Evolutionary conservation across 2,888 invertebrate species (phyloP).

Genomic region (Cotesia congregata): DNA sequence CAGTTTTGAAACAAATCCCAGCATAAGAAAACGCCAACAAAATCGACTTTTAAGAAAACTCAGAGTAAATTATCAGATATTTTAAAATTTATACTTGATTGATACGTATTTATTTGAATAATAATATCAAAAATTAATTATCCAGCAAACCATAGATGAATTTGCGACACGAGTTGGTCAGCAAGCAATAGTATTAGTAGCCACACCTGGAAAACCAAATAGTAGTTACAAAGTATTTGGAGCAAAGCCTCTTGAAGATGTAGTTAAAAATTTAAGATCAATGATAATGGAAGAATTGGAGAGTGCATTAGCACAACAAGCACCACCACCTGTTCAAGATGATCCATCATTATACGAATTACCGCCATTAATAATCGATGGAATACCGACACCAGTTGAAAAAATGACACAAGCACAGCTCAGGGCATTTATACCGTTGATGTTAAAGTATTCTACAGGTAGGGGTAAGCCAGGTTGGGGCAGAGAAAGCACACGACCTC

Average conservation of each 20-base stretch:
- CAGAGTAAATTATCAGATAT: conserved; percentile 73
- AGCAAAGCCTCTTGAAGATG: conserved; percentile 96
- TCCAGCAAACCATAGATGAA: conserved; percentile 93
- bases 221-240: conserved; percentile 97
- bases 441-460: conserved; percentile 97
- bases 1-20: conserved; percentile 97
- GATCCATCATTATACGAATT: conserved; percentile 95
- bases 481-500: conserved; percentile 92
- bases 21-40: conserved; percentile 94
- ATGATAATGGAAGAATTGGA: conserved; percentile 97
- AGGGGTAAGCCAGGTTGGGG: conserved; percentile 99
- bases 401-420: conserved; percentile 99
- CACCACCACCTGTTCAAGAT: conserved; percentile 87
- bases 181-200: conserved; percentile 95
- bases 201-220: conserved; percentile 96
- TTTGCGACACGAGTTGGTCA: conserved; percentile 97
- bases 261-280: conserved; percentile 89
- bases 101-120: not conserved
- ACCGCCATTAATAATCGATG: conserved; percentile 96
- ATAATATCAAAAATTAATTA: conserved; percentile 2
- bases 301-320: conserved; percentile 92
- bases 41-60: conserved; percentile 90
- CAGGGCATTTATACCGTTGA: conserved; percentile 95
- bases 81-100: not conserved
- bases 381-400: conserved; percentile 97